Percentiles rank a stretch among this genome's conserved stretches.
These are phyloP conservation scores for Xiphorhynchus erythropygius DNA, from an alignment of 2,797 vertebrate species.

Conservation along the genomic window DNA sequence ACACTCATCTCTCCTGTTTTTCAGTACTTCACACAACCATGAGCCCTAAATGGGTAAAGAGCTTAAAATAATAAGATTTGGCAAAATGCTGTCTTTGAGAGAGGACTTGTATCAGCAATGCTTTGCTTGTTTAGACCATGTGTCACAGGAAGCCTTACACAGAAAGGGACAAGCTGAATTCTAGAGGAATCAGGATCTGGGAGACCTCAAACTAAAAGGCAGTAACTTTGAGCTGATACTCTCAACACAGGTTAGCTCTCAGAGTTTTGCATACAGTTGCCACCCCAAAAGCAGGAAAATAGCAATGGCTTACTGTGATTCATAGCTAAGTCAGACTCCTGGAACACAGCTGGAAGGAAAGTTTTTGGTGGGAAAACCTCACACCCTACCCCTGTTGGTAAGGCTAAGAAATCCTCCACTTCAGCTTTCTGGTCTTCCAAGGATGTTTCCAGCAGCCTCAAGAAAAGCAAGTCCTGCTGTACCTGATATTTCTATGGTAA, in stretches of 20 bases:
- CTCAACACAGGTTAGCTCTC: neutral
- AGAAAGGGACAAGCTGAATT: neutral
- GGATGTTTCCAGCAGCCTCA: conserved; percentile 43
- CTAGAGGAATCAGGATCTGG: neutral
- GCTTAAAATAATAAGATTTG: neutral
- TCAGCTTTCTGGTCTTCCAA: conserved; percentile 57
- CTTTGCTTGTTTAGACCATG: neutral
- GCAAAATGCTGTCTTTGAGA: neutral
- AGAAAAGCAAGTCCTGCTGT: conserved; percentile 32
- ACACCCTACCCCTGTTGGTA: conserved; percentile 19
- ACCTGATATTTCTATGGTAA: conserved; percentile 31
- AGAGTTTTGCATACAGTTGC: neutral
- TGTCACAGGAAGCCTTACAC: neutral
- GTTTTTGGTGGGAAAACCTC: conserved; percentile 27
- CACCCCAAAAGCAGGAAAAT: neutral
- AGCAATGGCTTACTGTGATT: neutral
- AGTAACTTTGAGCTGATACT: neutral
- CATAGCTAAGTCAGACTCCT: neutral
- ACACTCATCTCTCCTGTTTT: neutral
- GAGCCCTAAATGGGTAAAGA: neutral
- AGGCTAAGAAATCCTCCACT: conserved; percentile 43
- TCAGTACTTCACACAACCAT: neutral
- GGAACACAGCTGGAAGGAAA: conserved; percentile 36
- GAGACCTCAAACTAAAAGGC: neutral
- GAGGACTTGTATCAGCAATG: neutral